phyloP scores from a whole-genome alignment of 2,797 vertebrate species.

The Sebastes kiyomatsui region DNA sequence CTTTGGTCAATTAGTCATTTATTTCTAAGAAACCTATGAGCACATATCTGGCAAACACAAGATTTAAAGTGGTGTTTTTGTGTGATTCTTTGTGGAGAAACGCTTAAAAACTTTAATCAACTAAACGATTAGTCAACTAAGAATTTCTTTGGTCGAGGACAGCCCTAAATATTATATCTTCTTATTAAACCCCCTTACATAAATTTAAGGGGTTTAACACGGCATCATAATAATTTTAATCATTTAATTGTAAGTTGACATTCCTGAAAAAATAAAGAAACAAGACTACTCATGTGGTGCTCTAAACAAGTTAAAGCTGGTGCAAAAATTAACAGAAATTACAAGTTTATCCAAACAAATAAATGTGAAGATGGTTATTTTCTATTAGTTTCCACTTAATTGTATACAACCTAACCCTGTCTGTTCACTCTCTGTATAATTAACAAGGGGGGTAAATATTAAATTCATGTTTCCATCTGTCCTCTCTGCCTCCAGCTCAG shows the following conservation, averaged over 20 bases:
- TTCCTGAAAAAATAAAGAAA: not conserved
- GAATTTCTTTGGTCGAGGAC: too few species aligned
- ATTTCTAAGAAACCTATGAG: too few species aligned
- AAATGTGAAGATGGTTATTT: not conserved
- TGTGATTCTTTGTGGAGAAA: too few species aligned
- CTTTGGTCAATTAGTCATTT: too few species aligned
- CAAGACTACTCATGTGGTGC: not conserved
- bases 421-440: not conserved
- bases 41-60: too few species aligned
- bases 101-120: too few species aligned
- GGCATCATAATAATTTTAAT: not conserved
- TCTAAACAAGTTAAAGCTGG: not conserved
- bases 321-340: not conserved
- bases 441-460: not conserved
- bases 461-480: not conserved
- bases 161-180: not conserved
- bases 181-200: not conserved
- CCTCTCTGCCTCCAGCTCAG: constrained; percentile 74
- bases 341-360: not conserved
- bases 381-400: not conserved
- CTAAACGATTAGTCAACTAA: too few species aligned
- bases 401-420: not conserved
- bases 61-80: too few species aligned
- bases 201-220: not conserved
- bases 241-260: not conserved